Evolutionary conservation across 2,888 invertebrate genomes (phyloP).

Genomic region (Lingula anatina): DNA sequence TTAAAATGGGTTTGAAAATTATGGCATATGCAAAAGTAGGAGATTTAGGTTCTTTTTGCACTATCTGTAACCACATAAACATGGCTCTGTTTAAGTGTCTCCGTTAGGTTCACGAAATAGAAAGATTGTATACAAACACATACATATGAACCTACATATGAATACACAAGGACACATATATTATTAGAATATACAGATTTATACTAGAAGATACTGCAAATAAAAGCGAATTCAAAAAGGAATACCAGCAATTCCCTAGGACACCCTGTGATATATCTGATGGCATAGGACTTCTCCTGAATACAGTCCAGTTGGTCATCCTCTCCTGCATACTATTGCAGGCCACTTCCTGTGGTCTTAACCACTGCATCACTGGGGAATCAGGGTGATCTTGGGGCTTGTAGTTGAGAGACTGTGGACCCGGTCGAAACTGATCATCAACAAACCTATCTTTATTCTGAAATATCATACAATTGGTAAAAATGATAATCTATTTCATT

Average conservation of each 20-base stretch:
- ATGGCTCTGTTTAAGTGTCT: no score
- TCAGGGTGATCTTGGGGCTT: slow-evolving; percentile 16
- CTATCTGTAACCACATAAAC: no score
- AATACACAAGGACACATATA: no score
- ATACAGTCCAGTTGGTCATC: slow-evolving; percentile 76
- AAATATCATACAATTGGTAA: slow-evolving; percentile 22
- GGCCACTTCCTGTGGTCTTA: slow-evolving; percentile 81
- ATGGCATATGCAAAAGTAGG: no score
- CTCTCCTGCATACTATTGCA: slow-evolving; percentile 59
- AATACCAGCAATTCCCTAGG: slow-evolving; percentile 89
- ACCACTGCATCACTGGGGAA: slow-evolving; percentile 72
- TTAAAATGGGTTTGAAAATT: no score
- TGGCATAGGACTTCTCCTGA: slow-evolving; percentile 77
- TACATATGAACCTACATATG: no score
- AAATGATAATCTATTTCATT: no score
- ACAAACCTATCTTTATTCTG: slow-evolving; percentile 84
- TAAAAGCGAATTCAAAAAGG: not conserved
- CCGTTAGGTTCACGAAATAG: no score
- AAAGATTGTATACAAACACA: no score
- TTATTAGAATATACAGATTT: not conserved
- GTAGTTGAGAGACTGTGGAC: not conserved
- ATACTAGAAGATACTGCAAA: not conserved
- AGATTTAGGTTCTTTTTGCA: no score
- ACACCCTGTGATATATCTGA: slow-evolving; percentile 96
- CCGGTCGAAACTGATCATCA: slow-evolving; percentile 93